Conservation (phyloP, 2,113 vertebrate species). For the Cavia aperea region DNA sequence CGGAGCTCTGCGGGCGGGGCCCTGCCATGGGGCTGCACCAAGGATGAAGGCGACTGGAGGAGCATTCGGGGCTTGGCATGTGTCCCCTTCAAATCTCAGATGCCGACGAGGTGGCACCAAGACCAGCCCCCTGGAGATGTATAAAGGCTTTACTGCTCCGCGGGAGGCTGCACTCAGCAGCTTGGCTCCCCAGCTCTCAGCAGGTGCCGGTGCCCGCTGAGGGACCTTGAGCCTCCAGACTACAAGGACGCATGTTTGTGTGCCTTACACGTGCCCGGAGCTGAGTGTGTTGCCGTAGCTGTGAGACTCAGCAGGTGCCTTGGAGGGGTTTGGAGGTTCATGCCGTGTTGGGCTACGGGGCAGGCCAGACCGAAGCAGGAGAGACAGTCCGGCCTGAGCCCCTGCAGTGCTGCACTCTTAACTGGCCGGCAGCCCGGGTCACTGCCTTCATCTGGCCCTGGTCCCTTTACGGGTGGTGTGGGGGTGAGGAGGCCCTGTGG, state of each 20-base stretch:
- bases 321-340: background rate
- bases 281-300: background rate
- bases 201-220: no score
- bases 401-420: background rate
- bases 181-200: background rate
- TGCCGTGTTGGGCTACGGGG: background rate
- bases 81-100: background rate
- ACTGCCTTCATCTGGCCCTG: background rate
- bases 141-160: background rate
- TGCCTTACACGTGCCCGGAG: background rate
- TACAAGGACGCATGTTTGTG: background rate
- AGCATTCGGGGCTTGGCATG: background rate
- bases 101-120: background rate
- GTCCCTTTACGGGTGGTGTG: background rate
- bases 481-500: background rate
- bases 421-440: background rate
- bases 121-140: background rate
- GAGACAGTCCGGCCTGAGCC: background rate
- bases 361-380: background rate
- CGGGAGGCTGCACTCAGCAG: background rate
- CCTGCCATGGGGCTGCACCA: background rate
- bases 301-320: background rate
- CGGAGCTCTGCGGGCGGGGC: background rate
- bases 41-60: background rate
- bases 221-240: background rate